phyloP scores from a whole-genome alignment of 2,797 vertebrate genomes.

The Sebastes cheni region DNA sequence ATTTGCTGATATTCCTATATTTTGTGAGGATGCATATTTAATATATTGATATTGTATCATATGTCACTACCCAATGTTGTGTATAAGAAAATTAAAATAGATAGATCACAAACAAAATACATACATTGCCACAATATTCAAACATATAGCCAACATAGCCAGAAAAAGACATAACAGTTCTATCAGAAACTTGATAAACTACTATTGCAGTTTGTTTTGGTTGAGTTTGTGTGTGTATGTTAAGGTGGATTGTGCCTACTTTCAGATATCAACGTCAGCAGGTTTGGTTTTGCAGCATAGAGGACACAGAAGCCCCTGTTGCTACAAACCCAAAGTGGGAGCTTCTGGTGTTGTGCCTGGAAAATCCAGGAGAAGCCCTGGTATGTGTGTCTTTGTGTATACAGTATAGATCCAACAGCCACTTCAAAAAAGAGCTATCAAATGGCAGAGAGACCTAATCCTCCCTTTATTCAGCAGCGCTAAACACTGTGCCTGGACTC shows the following conservation, averaged over 20 bases:
- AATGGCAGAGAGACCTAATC: slow-evolving; percentile 67
- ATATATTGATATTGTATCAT: too few relatives aligned
- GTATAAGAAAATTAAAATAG: neutral
- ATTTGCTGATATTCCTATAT: neutral
- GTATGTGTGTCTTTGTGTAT: slow-evolving; percentile 60
- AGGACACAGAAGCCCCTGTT: slow-evolving; percentile 10
- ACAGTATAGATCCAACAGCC: slow-evolving; percentile 56
- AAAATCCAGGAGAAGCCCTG: slow-evolving; percentile 39
- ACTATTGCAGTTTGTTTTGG: neutral
- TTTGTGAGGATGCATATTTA: neutral
- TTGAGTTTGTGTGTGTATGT: neutral
- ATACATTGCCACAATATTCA: neutral
- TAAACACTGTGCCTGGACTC: slow-evolving; percentile 61
- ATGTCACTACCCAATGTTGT: neutral
- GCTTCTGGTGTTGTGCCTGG: slow-evolving; percentile 14
- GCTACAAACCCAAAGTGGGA: slow-evolving; percentile 18
- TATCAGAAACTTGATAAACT: neutral
- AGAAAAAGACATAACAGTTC: neutral
- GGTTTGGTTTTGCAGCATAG: neutral
- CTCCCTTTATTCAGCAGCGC: slow-evolving; percentile 65
- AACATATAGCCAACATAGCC: neutral
- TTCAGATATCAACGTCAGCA: slow-evolving; percentile 8
- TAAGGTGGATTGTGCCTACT: neutral
- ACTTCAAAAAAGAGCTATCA: slow-evolving; percentile 65
- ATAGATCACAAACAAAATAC: neutral